A percentile compares a stretch with the other conserved stretches of the same genome.
Evolutionary conservation across 2,888 invertebrate genomes (phyloP).

Genomic region (Tachina grossa): DNA sequence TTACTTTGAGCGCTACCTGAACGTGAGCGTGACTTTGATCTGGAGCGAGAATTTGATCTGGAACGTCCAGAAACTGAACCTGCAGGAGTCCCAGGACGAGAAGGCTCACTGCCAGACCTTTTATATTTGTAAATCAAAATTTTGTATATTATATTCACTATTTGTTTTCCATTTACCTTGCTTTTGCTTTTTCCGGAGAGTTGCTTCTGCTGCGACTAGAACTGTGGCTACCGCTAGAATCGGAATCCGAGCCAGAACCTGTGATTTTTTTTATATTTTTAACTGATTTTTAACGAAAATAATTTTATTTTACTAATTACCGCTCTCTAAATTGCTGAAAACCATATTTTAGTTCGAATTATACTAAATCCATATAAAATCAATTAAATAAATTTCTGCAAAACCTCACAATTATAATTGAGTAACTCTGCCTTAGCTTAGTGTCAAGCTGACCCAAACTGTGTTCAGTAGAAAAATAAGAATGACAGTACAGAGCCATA

Average conservation of each 20-base stretch:
- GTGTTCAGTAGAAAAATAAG: too few species aligned
- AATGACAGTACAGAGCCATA: too few species aligned
- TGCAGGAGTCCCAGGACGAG: conserved; percentile 83
- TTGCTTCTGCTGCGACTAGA: conserved; percentile 74
- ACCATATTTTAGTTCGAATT: conserved; percentile 73
- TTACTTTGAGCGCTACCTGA: conserved; percentile 66
- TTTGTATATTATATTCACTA: background rate
- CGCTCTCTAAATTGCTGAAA: conserved; percentile 76
- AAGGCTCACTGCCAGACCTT: conserved; percentile 79
- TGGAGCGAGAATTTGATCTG: conserved; percentile 72
- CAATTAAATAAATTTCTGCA: background rate
- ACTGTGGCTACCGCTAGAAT: conserved; percentile 78
- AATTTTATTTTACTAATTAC: conserved; percentile 69
- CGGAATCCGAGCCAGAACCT: conserved; percentile 79
- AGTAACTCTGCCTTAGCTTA: background rate
- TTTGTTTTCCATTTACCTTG: conserved; percentile 16
- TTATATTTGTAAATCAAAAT: background rate
- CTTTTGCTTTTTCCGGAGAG: conserved; percentile 76
- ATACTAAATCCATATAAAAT: conserved; percentile 20
- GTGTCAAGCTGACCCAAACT: background rate
- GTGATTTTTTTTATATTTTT: background rate
- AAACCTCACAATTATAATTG: conserved; percentile 6
- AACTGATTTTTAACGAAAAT: background rate
- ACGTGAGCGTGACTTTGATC: conserved; percentile 75
- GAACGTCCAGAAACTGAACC: conserved; percentile 70